These are phyloP conservation scores for Aphodius sticticus DNA, from an alignment of 2,888 invertebrate species.

Conservation along the genomic window DNA sequence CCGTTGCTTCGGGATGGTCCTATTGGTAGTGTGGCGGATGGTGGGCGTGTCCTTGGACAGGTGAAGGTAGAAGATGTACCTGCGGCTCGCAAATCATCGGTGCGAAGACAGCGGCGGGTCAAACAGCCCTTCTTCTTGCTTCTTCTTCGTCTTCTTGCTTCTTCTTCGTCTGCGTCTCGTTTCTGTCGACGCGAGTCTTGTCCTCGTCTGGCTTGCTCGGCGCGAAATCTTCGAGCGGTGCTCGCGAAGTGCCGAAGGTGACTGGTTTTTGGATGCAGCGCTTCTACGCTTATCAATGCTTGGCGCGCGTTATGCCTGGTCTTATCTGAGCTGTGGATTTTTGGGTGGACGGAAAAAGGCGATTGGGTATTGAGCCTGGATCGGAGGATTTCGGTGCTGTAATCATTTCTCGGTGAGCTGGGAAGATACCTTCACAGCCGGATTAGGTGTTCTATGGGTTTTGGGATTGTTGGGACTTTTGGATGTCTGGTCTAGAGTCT, in stretches of 20 bases:
- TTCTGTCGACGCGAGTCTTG: background rate
- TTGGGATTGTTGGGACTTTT: background rate
- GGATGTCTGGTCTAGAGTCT: no score
- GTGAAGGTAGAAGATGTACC: constrained; percentile 54
- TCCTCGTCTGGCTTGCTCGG: background rate
- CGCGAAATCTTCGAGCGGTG: background rate
- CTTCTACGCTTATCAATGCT: background rate
- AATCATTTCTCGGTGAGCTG: background rate
- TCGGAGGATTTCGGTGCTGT: background rate
- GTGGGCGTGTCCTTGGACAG: constrained; percentile 39
- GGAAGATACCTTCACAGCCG: background rate
- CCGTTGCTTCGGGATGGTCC: background rate
- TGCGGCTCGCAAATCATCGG: constrained; percentile 56
- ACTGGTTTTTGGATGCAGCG: background rate
- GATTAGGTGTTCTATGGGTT: background rate
- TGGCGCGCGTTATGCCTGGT: background rate
- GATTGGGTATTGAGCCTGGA: background rate
- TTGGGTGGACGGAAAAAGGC: background rate
- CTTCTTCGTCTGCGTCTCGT: no score
- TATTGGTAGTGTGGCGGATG: background rate
- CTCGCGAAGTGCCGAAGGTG: background rate
- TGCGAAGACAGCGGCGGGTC: constrained; percentile 45
- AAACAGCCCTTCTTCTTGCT: constrained; percentile 38
- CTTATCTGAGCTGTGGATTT: background rate
- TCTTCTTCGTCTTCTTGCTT: background rate